Base-by-base conservation (phyloP, 2,888 invertebrate genomes). In the Acronicta leporina region DNA sequence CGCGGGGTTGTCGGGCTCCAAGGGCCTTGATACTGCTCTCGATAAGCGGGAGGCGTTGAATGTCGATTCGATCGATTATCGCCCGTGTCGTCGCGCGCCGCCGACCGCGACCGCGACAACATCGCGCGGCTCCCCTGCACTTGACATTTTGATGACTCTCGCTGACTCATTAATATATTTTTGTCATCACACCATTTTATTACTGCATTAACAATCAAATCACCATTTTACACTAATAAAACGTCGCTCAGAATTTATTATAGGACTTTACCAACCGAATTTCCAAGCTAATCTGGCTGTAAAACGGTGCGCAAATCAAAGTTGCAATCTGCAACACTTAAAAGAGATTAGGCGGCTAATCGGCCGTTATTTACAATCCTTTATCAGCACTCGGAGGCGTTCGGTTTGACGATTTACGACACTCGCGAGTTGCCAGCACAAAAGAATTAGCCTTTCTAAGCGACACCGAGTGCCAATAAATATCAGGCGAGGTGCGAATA, bases 381-480 rank as follows among this genome's bases (percentile, higher is more conserved):
- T 92, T 92, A 94, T 92, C 91, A 90, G 83, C 77, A 78, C 74
- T 80, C 83, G 81, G 83, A 84, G 87, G 89, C 89, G 87, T 87
- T 80, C 76, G 84, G 81, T 73, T 80, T 72, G 57, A 77, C 86
- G 91, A 92, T 93, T 94, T 92, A 93, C 86, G 91, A 88, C 73
- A 82, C 67, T 77, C 74, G 79, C 82, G 82, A 84, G 83, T 85
- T 86, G 71, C 79, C 72, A 76, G 71, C 84, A 92, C 91, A 92
- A 93, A 91, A 88, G 92, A 88, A 88, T 90, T 90, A 89, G 83
- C 85, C 84, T 82, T 85, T 87, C 87, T 89, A 89, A 91, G 91
- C 87, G 92, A 92, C 92, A 92, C 91, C 89, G 82, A 94, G 86
- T 90, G 90, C 84, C 89, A 88, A 93, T 94, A 94, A 93, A 92